phyloP scores from a whole-genome alignment of 1,140 invertebrate species.

The Drosophila bocqueti region DNA sequence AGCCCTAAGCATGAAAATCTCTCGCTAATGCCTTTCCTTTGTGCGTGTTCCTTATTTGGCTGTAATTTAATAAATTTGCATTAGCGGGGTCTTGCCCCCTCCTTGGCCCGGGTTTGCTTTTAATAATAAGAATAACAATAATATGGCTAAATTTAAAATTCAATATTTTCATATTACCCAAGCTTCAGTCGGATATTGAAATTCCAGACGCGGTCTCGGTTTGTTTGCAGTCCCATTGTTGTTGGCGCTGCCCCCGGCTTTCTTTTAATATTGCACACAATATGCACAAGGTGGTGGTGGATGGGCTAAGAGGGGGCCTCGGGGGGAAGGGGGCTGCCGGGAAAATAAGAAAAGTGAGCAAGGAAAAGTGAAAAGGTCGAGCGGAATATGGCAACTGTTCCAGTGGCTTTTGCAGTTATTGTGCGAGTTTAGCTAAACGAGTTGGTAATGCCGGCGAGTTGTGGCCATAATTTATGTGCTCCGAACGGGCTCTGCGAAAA shows the following conservation, averaged over 20 bases:
- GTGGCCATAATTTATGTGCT: constrained; percentile 41
- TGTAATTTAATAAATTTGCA: constrained; percentile 74
- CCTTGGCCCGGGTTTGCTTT: constrained; percentile 36
- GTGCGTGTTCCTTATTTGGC: constrained; percentile 22
- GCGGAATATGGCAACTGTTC: constrained; percentile 72
- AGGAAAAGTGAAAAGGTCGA: constrained; percentile 60
- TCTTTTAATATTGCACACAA: constrained; percentile 76
- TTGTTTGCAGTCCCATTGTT: constrained; percentile 48
- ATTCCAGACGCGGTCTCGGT: constrained; percentile 47
- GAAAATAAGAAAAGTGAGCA: constrained; percentile 16
- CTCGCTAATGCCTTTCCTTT: constrained; percentile 58
- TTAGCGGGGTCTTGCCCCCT: constrained; percentile 50
- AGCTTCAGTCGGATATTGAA: constrained; percentile 59
- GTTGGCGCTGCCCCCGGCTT: constrained; percentile 51
- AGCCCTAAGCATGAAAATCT: constrained; percentile 39
- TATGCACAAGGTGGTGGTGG: constrained; percentile 54
- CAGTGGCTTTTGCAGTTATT: constrained; percentile 69
- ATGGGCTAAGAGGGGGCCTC: neutral
- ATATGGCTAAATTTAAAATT: constrained; percentile 73
- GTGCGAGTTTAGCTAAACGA: constrained; percentile 72
- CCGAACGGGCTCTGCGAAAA: constrained; percentile 7
- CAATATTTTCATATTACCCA: constrained; percentile 62
- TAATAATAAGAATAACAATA: constrained; percentile 54
- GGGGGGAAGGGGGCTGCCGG: neutral
- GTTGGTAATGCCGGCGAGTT: constrained; percentile 65